Conservation (phyloP, 2,797 vertebrate species). For the Uromys caudimaculatus region DNA sequence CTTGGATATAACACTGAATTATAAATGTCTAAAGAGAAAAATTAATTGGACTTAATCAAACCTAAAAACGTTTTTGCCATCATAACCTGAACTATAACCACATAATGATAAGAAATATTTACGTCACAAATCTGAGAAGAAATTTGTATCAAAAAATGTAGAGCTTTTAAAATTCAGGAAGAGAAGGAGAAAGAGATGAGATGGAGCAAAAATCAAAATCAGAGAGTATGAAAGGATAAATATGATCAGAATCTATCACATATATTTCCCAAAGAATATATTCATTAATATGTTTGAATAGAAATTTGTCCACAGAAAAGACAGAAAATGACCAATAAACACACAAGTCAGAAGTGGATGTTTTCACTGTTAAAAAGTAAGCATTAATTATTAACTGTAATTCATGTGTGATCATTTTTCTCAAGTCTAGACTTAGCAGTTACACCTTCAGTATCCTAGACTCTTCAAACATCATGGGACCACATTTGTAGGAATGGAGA, state of each 20-base stretch:
- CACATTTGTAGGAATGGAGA: not conserved
- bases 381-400: not conserved
- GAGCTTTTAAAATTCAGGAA: not conserved
- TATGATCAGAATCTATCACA: not conserved
- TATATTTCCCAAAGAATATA: not conserved
- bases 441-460: not conserved
- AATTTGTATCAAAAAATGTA: not conserved
- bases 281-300: not conserved
- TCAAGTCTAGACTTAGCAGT: not conserved
- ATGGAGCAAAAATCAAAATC: not conserved
- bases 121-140: not conserved
- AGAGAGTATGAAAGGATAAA: not conserved
- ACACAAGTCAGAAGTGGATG: not conserved
- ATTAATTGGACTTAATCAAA: not conserved
- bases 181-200: not conserved
- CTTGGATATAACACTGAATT: not conserved
- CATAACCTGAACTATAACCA: not conserved
- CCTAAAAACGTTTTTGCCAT: not conserved
- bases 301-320: not conserved
- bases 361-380: not conserved
- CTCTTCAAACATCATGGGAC: not conserved
- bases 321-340: not conserved
- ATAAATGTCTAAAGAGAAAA: conserved; percentile 7
- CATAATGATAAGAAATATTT: conserved; percentile 15
- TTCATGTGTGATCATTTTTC: not conserved